Evolutionary conservation across 2,888 invertebrate genomes (phyloP).

Genomic region (Lithosia quadra): DNA sequence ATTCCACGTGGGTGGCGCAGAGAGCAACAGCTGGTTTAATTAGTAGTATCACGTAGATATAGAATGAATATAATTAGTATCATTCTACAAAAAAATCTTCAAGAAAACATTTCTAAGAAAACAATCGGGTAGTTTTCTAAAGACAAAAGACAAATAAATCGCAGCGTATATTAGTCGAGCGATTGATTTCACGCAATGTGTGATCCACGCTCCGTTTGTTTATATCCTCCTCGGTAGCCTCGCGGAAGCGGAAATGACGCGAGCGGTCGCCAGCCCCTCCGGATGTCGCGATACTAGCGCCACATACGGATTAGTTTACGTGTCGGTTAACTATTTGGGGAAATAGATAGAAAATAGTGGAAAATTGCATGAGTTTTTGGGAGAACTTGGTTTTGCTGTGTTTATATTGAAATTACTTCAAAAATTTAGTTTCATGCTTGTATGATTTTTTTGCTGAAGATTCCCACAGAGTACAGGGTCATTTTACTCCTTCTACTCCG

Average conservation of each 20-base stretch:
- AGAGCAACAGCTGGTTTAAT: no score
- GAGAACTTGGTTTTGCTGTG: neutral
- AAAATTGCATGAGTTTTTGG: neutral
- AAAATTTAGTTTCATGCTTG: no score
- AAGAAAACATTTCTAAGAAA: neutral
- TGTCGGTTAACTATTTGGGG: conserved; percentile 21
- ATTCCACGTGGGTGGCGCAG: no score
- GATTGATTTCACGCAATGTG: conserved; percentile 80
- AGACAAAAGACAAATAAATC: conserved; percentile 65
- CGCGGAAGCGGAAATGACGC: conserved; percentile 75
- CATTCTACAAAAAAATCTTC: no score
- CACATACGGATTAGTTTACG: conserved; percentile 46
- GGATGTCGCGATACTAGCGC: conserved; percentile 75
- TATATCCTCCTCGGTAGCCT: conserved; percentile 59
- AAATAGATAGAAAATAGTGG: neutral
- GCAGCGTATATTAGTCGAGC: conserved; percentile 69
- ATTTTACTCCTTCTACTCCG: no score
- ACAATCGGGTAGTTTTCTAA: conserved; percentile 8
- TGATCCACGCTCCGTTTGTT: conserved; percentile 75
- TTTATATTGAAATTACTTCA: neutral
- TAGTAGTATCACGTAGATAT: no score
- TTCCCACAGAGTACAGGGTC: no score
- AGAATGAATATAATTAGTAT: no score
- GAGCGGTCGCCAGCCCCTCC: conserved; percentile 64
- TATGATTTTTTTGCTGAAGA: no score